Evolutionary conservation across 1,140 invertebrate genomes (phyloP), one percentile per base, ranked within the genome.

Genomic region (Calliopsis andreniformis): DNA sequence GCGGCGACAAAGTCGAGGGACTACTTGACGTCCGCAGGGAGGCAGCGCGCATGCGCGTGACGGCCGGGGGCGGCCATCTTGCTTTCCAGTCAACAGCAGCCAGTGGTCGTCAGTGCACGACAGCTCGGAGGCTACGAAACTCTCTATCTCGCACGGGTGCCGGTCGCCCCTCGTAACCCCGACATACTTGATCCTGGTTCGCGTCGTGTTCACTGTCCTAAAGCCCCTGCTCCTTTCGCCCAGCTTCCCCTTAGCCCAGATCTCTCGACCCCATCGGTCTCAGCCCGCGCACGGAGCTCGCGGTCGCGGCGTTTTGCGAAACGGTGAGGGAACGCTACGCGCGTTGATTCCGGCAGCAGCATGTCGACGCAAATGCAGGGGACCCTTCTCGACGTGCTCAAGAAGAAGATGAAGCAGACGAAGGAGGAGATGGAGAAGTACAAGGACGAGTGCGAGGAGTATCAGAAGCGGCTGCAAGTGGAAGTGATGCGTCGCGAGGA

Each of bases 381-480:
- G 87, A 96, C 96, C 86, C 94, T 99, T 81, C 94, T 98, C 88
- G 98, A 98, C 93, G 97, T 98, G 86, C 94, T 99, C 83, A 99
- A 99, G 95, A 98, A 99, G 95, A 99, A 99, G 95, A 99, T 99
- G 98, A 95, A 97, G 86, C 97, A 98, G 91, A 97, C 98, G 78
- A 98, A 98, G 93, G 97, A 99, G 91, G 98, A 99, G 94, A 97
- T 98, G 95, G 98, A 99, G 92, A 96, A 97, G 92, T 98, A 97
- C 93, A 98, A 98, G 94, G 98, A 99, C 92, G 97, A 98, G 91
- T 97, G 96, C 90, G 97, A 98, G 92, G 97, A 98, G 90, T 96
- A 95, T 91, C 96, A 97, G 92, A 97, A 97, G 94, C 95, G 96
- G 91, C 94, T 97, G 87, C 97, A 98, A 93, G 93, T 96, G 87